Percentiles rank a stretch among this genome's conserved stretches.
Evolutionary conservation across 2,113 vertebrate species (phyloP).

Genomic region (Epinephelus lanceolatus): DNA sequence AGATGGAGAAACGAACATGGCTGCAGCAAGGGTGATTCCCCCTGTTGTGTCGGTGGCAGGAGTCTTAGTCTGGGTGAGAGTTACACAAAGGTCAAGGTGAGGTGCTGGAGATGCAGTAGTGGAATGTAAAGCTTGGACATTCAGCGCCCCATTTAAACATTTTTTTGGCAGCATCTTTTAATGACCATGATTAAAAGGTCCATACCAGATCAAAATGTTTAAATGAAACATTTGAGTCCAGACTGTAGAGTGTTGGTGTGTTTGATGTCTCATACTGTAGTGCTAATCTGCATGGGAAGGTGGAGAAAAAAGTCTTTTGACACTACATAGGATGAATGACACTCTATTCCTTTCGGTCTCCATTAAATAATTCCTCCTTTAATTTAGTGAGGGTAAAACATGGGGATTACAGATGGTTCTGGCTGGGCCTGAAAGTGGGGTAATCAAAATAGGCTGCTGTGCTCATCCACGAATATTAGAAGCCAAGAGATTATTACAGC

Average conservation of each 20-base stretch:
- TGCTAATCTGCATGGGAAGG: constrained; percentile 43
- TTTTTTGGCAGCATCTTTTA: not conserved
- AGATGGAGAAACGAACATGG: constrained; percentile 51
- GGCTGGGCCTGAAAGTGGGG: constrained; percentile 82
- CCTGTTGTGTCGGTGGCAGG: constrained; percentile 4
- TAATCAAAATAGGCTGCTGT: constrained; percentile 84
- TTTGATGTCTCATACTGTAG: not conserved
- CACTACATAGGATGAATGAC: constrained; percentile 53
- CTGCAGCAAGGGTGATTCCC: constrained; percentile 23
- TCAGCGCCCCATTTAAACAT: not conserved
- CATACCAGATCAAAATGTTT: not conserved
- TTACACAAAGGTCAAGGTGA: constrained; percentile 38
- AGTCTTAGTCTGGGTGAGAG: constrained; percentile 42
- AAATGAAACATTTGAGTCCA: not conserved
- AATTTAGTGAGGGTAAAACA: constrained; percentile 81
- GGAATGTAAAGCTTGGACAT: not conserved
- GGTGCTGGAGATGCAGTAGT: constrained; percentile 8
- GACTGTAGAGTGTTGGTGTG: not conserved
- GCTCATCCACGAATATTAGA: constrained; percentile 82
- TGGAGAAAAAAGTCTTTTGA: constrained; percentile 33
- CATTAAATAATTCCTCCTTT: constrained; percentile 78
- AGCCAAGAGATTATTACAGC: constrained; percentile 86
- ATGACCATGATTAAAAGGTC: not conserved
- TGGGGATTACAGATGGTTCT: constrained; percentile 80
- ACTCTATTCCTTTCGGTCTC: constrained; percentile 49